phyloP scores from a whole-genome alignment of 2,888 invertebrate species.

The Miltochrista miniata region DNA sequence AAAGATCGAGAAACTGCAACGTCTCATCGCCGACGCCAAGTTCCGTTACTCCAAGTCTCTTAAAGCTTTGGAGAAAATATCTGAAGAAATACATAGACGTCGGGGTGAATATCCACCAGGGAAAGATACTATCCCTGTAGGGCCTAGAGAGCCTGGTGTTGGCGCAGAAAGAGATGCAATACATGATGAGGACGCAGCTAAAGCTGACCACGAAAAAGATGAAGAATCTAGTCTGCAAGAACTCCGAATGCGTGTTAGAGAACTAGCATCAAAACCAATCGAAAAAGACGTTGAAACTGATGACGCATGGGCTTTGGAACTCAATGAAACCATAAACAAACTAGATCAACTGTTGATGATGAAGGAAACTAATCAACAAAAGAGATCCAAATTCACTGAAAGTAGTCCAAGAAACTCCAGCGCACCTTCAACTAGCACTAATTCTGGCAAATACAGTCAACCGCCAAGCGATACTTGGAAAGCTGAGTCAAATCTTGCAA shows the following conservation, averaged over 20 bases:
- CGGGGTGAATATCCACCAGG: constrained; percentile 80
- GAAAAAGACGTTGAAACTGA: constrained; percentile 88
- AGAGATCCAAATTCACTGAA: constrained; percentile 74
- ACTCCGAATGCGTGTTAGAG: constrained; percentile 87
- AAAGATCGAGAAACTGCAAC: constrained; percentile 91
- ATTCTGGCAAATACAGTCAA: constrained; percentile 48
- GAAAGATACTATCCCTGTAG: constrained; percentile 74
- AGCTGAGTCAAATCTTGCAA: constrained; percentile 54
- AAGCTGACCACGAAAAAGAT: constrained; percentile 62
- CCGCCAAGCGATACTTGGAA: constrained; percentile 66
- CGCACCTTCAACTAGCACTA: constrained; percentile 70
- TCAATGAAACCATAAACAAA: constrained; percentile 91
- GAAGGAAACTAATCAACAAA: constrained; percentile 85
- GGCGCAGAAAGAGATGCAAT: constrained; percentile 86
- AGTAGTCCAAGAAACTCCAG: constrained; percentile 67
- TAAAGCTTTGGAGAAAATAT: constrained; percentile 93
- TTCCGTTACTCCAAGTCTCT: constrained; percentile 91
- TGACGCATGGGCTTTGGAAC: constrained; percentile 89
- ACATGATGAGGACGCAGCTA: constrained; percentile 61
- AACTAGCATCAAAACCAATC: constrained; percentile 88
- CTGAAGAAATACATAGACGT: constrained; percentile 94
- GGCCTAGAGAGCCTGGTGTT: constrained; percentile 88
- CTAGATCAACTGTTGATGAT: constrained; percentile 88
- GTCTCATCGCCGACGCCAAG: constrained; percentile 91
- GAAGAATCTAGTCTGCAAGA: constrained; percentile 86